Evolutionary conservation across 2,888 invertebrate species (phyloP).

Genomic region (Punctoribates punctum): DNA sequence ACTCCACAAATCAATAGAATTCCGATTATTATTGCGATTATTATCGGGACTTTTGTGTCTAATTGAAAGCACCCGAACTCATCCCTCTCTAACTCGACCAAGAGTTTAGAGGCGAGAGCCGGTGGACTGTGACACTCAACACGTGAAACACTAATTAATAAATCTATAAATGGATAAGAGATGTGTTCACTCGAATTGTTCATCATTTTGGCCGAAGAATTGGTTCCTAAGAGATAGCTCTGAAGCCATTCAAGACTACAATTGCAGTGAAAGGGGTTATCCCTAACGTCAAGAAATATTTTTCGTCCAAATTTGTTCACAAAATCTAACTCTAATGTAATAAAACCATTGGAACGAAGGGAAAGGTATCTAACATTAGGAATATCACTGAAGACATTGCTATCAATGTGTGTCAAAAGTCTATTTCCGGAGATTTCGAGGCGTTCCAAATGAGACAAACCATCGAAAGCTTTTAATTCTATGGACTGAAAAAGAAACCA

Average conservation of each 20-base stretch:
- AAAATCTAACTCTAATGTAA: slow-evolving; percentile 64
- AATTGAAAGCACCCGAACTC: slow-evolving; percentile 43
- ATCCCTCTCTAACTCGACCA: slow-evolving; percentile 40
- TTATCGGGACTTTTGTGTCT: slow-evolving; percentile 36
- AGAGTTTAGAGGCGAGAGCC: slow-evolving; percentile 36
- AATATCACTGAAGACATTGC: slow-evolving; percentile 46
- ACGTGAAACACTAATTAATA: slow-evolving; percentile 23
- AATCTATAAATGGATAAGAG: slow-evolving; percentile 33
- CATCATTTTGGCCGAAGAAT: slow-evolving; percentile 26
- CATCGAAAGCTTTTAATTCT: slow-evolving; percentile 77
- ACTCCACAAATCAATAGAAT: slow-evolving; percentile 36
- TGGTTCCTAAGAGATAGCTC: slow-evolving; percentile 42
- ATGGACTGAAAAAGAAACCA: slow-evolving; percentile 60
- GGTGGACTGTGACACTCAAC: slow-evolving; percentile 42
- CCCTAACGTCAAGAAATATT: slow-evolving; percentile 66
- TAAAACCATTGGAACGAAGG: slow-evolving; percentile 69
- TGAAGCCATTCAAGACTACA: slow-evolving; percentile 76
- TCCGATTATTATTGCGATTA: slow-evolving; percentile 42
- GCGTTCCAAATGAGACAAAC: slow-evolving; percentile 60
- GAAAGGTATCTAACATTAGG: slow-evolving; percentile 64
- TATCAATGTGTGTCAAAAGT: slow-evolving; percentile 53
- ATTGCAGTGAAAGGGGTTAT: slow-evolving; percentile 79
- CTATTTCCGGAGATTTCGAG: slow-evolving; percentile 45
- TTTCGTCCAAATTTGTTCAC: slow-evolving; percentile 65
- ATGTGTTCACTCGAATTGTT: slow-evolving; percentile 33